A percentile compares a stretch with the other conserved stretches of the same genome.
phyloP scores from a whole-genome alignment of 2,797 vertebrate genomes.

The Lateolabrax maculatus region DNA sequence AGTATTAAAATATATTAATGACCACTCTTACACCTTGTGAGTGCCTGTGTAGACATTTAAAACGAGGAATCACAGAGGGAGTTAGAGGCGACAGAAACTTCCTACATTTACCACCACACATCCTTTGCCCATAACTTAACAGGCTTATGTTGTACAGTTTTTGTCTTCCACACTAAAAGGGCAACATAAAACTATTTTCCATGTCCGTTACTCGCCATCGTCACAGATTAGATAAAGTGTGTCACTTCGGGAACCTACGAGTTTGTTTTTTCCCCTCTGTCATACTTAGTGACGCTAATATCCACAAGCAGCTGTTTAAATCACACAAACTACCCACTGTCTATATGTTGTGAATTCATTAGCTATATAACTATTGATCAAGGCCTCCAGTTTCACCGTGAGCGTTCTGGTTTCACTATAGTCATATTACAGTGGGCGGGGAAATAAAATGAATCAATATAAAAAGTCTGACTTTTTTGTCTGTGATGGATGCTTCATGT shows the following conservation, averaged over 20 bases:
- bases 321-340: not conserved
- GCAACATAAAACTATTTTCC: not conserved
- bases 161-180: not conserved
- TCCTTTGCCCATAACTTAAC: not conserved
- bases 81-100: not conserved
- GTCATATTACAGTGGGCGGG: not conserved
- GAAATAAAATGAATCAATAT: not conserved
- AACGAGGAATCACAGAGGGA: not conserved
- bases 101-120: too few relatives aligned
- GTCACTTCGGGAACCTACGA: not conserved
- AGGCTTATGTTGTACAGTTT: not conserved
- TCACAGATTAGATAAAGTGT: not conserved
- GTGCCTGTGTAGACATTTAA: not conserved
- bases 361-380: not conserved
- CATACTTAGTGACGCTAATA: not conserved
- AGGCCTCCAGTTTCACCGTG: not conserved
- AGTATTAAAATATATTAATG: not conserved
- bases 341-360: constrained; percentile 2
- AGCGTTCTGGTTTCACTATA: not conserved
- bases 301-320: not conserved
- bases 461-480: too few relatives aligned
- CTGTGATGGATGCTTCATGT: not conserved
- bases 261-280: not conserved
- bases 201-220: too few relatives aligned
- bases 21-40: not conserved